Evolutionary conservation across 2,113 vertebrate genomes (phyloP), one percentile per base, ranked within the genome.

Genomic region (Bucco capensis): DNA sequence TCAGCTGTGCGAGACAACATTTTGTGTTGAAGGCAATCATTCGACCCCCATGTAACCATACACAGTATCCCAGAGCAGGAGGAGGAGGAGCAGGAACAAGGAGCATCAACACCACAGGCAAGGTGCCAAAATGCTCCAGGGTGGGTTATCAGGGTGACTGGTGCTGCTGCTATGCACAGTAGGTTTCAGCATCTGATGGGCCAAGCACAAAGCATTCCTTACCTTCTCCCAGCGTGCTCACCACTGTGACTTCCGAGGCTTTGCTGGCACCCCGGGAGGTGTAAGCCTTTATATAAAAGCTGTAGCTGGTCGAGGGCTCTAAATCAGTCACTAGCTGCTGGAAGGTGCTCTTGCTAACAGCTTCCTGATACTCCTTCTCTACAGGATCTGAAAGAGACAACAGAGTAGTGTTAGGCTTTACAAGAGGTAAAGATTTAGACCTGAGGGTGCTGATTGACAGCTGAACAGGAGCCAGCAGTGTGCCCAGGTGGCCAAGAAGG

Each of bases 251-350:
- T 75, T 97, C 97, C 0, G 99, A 99, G 66, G 99, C 98, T 86
- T 98, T 98, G 97, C 99, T 99, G 95, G 99, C 99, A 66, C 99
- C 99, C 5, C 98, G 97, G 9, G 99, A 99, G 0, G 99, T 99
- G 95, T 99, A 99, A 80, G 99, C 99, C 96, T 99, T 99, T 77
- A 99, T 98, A 25, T 99, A 99, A 98, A 99, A 99, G 92, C 98
- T 98, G 90, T 99, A 99, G 96, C 97, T 98, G 7, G 99, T 99
- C 13, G 98, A 99, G 53, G 99, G 98, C 95, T 99, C 98, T 56
- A 99, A 97, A 95, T 99, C 99, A 40, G 97, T 98, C 93, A 99
- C 98, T 25, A 98, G 96, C 94, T 99, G 99, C 97, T 99, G 98
- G 69, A 99, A 97, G 9, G 99, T 99, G 93, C 97, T 98, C 96